Base-by-base conservation (phyloP, 1,140 invertebrate genomes). In the Delia radicum region DNA sequence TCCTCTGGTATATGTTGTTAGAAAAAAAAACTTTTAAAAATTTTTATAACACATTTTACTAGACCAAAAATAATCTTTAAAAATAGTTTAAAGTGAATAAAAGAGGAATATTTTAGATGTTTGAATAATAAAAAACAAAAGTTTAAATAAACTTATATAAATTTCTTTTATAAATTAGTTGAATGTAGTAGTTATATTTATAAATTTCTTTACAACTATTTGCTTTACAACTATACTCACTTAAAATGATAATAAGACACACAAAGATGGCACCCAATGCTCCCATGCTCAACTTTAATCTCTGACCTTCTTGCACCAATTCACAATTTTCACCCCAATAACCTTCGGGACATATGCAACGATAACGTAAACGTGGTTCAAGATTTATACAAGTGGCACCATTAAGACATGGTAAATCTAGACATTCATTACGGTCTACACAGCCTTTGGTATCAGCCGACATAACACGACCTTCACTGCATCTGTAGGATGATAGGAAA, bases 261-360 rank as follows among this genome's bases (percentile, higher is more conserved):
- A 91, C 88, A 76, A 91, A 86, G 80, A 91, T 91, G 72, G 90
- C 89, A 37, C 90, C 90, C 76, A 91, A 82, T 75, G 90, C 90
- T 55, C 90, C 90, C 87, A 90, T 88, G 81, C 89, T 90, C 2
- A 91, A 83, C 79, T 89, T 88, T 75, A 91, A 85, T 15, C 89
- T 89, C 80, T 90, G 90, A 63, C 90, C 90, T 81, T 91, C 89
- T 79, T 90, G 88, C 33, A 89, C 87, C 46, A 90, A 85, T 80
- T 91, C 90, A 84, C 92, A 93, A 77, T 91, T 88, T 74, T 88
- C 87, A n/a, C 92, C 92, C 81, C 87, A 89, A 84, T 89, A 93
- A 13, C 90, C 91, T 76, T 87, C 86, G 2, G 89, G 88, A 81
- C 92, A 92, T 24, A 86, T 87, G 82, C 87, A 90, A 42, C 86